Conservation (phyloP, 2,113 vertebrate species). For the Periophthalmus modestus region DNA sequence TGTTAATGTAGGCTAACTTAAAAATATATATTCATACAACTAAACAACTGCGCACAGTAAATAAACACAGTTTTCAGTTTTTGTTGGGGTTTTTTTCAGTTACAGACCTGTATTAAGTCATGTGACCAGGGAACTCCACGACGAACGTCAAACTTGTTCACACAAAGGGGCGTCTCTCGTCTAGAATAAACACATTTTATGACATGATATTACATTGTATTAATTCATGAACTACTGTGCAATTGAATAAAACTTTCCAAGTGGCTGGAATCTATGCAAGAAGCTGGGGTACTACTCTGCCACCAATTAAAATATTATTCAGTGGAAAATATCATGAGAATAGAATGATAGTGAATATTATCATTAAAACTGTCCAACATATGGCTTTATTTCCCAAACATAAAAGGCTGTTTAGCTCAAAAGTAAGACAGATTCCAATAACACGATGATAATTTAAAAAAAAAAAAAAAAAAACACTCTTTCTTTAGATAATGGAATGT, state of each 20-base stretch:
- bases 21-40: neutral
- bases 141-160: constrained; percentile 67
- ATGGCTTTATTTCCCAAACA: no score
- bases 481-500: no score
- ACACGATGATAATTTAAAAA: no score
- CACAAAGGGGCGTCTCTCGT: constrained; percentile 62
- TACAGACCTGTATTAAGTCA: constrained; percentile 75
- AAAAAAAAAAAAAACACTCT: no score
- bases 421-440: no score
- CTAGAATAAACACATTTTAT: constrained; percentile 47
- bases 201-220: neutral
- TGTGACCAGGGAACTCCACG: constrained; percentile 72
- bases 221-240: neutral
- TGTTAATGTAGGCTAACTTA: neutral
- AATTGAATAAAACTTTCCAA: neutral
- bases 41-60: neutral
- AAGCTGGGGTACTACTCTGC: no score
- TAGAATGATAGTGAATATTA: no score
- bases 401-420: no score
- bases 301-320: no score
- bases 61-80: neutral
- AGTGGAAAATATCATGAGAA: no score
- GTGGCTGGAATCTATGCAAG: neutral
- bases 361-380: no score
- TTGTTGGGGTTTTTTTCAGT: neutral